phyloP scores from a whole-genome alignment of 2,113 vertebrate species.

The Trogon melanurus region DNA sequence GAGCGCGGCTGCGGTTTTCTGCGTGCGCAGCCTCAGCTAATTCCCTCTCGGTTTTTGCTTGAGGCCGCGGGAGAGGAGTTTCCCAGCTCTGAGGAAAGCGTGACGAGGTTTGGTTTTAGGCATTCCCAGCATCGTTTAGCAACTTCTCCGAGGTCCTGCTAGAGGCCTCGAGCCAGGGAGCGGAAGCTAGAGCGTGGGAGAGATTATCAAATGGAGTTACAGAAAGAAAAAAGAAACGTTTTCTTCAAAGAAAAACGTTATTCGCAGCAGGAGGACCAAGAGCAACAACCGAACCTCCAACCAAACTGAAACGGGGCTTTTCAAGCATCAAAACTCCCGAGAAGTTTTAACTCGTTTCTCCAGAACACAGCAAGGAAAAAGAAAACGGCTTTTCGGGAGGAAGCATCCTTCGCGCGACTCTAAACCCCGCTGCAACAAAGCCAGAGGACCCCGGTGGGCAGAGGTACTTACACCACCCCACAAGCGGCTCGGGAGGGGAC shows the following conservation, averaged over 20 bases:
- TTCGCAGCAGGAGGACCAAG: background rate
- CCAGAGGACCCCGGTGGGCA: background rate
- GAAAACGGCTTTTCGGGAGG: background rate
- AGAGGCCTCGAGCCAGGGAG: background rate
- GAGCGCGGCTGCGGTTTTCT: rapidly evolving
- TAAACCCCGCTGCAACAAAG: background rate
- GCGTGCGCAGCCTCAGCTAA: background rate
- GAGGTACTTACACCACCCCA: rapidly evolving
- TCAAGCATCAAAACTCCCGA: rapidly evolving
- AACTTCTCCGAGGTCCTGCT: background rate
- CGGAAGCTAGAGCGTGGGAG: background rate
- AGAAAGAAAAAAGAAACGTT: background rate
- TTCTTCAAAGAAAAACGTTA: background rate
- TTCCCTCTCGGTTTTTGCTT: background rate
- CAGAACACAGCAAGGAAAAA: background rate
- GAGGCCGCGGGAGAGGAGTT: background rate
- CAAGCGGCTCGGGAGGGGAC: background rate
- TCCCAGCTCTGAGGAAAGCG: background rate
- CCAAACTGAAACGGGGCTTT: background rate
- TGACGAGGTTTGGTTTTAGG: background rate
- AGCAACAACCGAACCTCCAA: background rate
- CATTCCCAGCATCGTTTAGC: background rate
- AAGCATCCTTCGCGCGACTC: background rate
- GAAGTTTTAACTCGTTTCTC: background rate
- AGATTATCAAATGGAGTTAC: background rate